These are phyloP conservation scores for Ammospiza caudacuta DNA, from an alignment of 2,113 vertebrate genomes.

Conservation along the genomic window DNA sequence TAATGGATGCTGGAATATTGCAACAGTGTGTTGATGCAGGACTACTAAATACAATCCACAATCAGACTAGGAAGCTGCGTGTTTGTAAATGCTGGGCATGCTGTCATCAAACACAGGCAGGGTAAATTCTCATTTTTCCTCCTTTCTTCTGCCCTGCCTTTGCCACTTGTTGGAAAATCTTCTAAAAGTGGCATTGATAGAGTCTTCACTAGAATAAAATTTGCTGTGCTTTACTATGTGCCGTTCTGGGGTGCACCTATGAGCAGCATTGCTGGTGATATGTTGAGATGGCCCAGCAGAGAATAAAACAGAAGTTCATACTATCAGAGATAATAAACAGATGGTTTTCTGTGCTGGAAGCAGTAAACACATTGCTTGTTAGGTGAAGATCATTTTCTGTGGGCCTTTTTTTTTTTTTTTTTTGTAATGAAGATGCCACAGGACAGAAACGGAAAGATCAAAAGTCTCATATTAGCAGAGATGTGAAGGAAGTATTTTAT, in stretches of 20 bases:
- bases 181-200: neutral
- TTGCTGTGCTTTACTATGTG: neutral
- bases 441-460: neutral
- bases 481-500: constrained; percentile 30
- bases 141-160: neutral
- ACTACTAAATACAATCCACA: neutral
- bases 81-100: neutral
- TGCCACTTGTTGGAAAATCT: neutral
- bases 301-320: constrained; percentile 13
- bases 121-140: neutral
- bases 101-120: neutral
- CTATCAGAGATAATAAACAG: constrained; percentile 16
- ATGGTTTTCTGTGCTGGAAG: constrained; percentile 39
- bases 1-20: neutral
- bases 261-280: neutral
- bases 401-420: neutral
- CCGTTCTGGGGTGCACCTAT: neutral
- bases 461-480: constrained; percentile 36
- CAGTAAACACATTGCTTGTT: constrained; percentile 42
- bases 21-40: neutral
- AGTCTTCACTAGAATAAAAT: neutral
- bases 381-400: neutral
- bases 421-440: constrained; percentile 15
- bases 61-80: neutral
- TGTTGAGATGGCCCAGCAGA: neutral